A percentile compares a stretch with the other conserved stretches of the same genome.
These are phyloP conservation scores for Epirrita christyi DNA, from an alignment of 2,888 invertebrate species.

Conservation along the genomic window DNA sequence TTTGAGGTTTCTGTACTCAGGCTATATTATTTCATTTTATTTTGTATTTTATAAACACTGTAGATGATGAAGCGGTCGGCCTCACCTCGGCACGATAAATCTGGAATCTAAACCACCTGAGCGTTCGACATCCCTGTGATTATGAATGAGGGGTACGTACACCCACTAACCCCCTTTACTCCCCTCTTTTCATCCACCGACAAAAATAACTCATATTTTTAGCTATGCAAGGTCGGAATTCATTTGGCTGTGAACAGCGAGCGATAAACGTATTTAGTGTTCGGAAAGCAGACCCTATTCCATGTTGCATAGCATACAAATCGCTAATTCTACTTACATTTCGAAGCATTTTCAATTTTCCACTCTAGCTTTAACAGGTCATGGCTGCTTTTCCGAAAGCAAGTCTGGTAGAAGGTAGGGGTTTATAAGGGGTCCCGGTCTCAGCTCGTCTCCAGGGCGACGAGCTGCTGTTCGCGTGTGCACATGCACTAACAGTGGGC, in stretches of 20 bases:
- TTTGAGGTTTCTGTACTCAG: too few species aligned
- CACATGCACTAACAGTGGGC: constrained; percentile 65
- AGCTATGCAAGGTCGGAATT: constrained; percentile 41
- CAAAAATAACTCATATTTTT: constrained; percentile 10
- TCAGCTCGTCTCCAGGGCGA: constrained; percentile 76
- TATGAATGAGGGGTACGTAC: constrained; percentile 72
- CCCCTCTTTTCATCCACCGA: too few species aligned
- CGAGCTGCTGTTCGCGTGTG: constrained; percentile 54
- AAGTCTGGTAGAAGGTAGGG: constrained; percentile 37
- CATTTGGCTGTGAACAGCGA: constrained; percentile 38
- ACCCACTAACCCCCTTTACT: constrained; percentile 47
- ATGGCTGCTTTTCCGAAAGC: constrained; percentile 46
- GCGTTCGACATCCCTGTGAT: constrained; percentile 77
- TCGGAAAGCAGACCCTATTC: constrained; percentile 77
- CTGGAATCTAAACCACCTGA: constrained; percentile 80
- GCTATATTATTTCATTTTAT: too few species aligned
- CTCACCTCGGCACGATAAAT: constrained; percentile 77
- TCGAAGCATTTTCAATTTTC: constrained; percentile 26
- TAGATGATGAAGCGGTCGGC: constrained; percentile 69
- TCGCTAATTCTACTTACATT: constrained; percentile 64
- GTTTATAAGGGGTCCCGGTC: constrained; percentile 65
- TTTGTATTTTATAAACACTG: constrained; percentile 69
- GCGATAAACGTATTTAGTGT: constrained; percentile 77
- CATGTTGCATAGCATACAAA: constrained; percentile 74
- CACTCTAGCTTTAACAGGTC: constrained; percentile 34